phyloP scores from a whole-genome alignment of 2,888 invertebrate genomes.

The Eristalinus aeneus region DNA sequence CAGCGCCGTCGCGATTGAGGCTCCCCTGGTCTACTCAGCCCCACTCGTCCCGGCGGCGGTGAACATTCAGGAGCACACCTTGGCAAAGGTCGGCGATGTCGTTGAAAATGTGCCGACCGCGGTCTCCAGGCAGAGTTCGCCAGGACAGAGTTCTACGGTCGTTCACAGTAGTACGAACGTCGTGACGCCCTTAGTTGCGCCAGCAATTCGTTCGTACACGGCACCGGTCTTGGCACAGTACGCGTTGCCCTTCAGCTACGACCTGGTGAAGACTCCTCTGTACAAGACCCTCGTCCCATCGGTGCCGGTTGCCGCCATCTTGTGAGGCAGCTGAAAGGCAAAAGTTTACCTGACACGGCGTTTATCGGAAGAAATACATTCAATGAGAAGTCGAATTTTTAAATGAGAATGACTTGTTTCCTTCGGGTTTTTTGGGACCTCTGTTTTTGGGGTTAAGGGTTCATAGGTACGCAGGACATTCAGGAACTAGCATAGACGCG shows the following conservation, averaged over 20 bases:
- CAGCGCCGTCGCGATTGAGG: constrained; percentile 45
- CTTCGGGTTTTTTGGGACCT: too few species aligned
- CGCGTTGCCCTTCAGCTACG: constrained; percentile 57
- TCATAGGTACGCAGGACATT: too few species aligned
- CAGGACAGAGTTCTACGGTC: constrained; percentile 82
- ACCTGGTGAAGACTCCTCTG: constrained; percentile 48
- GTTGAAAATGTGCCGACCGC: constrained; percentile 74
- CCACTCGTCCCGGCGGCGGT: constrained; percentile 57
- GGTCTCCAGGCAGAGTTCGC: constrained; percentile 81
- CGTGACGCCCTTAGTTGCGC: constrained; percentile 74
- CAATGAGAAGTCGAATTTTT: neutral
- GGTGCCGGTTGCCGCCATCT: constrained; percentile 11
- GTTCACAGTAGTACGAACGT: constrained; percentile 80
- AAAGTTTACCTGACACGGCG: constrained; percentile 51
- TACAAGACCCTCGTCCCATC: constrained; percentile 39
- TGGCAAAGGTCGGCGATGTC: constrained; percentile 75
- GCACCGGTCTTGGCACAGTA: constrained; percentile 62
- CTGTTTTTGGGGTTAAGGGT: constrained; percentile 38
- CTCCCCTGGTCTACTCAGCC: constrained; percentile 46
- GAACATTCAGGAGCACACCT: constrained; percentile 73
- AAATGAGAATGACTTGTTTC: neutral
- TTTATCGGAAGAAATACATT: neutral
- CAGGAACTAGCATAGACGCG: too few species aligned
- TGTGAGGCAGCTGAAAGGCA: neutral
- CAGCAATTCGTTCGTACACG: constrained; percentile 72